These are phyloP conservation scores for Anguilla pacifica DNA, from an alignment of 2,797 vertebrate species.

Conservation along the genomic window DNA sequence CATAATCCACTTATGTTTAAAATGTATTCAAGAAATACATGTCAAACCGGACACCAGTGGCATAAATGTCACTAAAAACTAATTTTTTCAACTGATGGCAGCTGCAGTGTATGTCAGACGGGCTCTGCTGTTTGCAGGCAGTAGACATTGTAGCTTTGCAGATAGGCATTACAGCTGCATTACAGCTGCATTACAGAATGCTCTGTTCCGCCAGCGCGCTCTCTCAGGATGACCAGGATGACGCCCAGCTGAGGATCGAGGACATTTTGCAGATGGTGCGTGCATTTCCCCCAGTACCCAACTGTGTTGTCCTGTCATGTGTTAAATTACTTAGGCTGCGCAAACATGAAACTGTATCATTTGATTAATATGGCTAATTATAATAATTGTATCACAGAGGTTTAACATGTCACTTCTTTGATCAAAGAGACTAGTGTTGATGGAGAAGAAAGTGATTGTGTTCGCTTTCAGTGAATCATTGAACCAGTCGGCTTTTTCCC, in stretches of 20 bases:
- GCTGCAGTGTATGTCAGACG: too few relatives aligned
- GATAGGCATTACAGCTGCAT: not conserved
- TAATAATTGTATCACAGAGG: not conserved
- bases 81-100: too few relatives aligned
- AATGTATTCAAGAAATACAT: not conserved
- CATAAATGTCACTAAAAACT: not conserved
- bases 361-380: not conserved
- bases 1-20: not conserved
- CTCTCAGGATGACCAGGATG: constrained; percentile 94
- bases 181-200: not conserved
- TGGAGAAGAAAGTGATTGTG: not conserved
- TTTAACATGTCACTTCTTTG: not conserved
- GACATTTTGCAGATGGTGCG: constrained; percentile 91
- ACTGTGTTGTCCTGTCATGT: not conserved
- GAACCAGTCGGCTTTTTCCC: not conserved
- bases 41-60: not conserved
- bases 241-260: constrained; percentile 87
- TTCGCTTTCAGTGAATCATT: not conserved
- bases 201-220: constrained; percentile 75
- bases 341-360: not conserved
- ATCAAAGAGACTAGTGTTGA: not conserved
- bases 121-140: too few relatives aligned
- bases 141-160: too few relatives aligned
- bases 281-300: constrained; percentile 31
- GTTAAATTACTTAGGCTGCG: not conserved